phyloP scores from a whole-genome alignment of 2,888 invertebrate species.

The Calameuta filiformis region DNA sequence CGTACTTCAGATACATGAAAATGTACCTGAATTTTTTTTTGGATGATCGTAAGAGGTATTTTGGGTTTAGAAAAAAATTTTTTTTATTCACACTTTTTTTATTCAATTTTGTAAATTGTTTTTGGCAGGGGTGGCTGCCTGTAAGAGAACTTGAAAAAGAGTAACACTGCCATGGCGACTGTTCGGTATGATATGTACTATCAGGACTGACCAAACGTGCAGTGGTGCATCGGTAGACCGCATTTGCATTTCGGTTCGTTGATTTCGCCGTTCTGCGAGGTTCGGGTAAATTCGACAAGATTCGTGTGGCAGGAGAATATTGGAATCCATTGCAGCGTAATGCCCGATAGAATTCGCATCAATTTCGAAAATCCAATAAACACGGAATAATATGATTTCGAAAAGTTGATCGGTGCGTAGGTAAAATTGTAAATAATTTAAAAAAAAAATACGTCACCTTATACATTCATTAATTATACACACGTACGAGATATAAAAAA shows the following conservation, averaged over 20 bases:
- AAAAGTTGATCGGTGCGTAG: background rate
- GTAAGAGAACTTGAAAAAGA: background rate
- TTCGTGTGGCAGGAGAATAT: background rate
- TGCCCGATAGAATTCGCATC: background rate
- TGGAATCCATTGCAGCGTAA: background rate
- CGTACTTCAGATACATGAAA: background rate
- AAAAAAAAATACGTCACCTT: background rate
- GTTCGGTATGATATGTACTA: slow-evolving; percentile 52
- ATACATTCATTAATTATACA: background rate
- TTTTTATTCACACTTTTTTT: background rate
- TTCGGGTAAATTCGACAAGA: background rate
- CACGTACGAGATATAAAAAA: background rate
- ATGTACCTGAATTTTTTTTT: background rate
- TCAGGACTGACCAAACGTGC: slow-evolving; percentile 51
- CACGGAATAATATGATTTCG: background rate
- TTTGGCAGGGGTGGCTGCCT: background rate
- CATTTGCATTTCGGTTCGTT: slow-evolving; percentile 45
- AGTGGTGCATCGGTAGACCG: slow-evolving; percentile 45
- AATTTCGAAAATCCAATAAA: background rate
- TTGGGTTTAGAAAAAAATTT: background rate
- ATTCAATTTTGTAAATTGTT: background rate
- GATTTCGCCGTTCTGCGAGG: slow-evolving; percentile 17
- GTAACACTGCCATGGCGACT: slow-evolving; percentile 27
- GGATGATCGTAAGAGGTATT: background rate
- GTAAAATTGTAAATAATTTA: background rate